These are phyloP conservation scores for Lycorma delicatula DNA, from an alignment of 1,140 invertebrate species.

Conservation along the genomic window DNA sequence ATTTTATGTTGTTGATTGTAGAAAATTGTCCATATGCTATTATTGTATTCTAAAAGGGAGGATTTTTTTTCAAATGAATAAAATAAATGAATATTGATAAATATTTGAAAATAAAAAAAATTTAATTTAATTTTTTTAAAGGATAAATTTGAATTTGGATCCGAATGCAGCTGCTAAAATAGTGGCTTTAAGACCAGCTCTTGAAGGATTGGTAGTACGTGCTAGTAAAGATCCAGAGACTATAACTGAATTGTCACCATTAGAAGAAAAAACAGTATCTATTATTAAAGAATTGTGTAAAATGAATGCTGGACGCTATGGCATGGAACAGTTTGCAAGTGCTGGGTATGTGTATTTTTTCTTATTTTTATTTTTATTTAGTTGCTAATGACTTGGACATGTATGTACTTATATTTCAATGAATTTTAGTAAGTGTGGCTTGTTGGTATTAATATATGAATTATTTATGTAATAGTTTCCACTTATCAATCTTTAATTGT, in stretches of 20 bases:
- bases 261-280: slow-evolving; percentile 45
- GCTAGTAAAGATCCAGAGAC: slow-evolving; percentile 69
- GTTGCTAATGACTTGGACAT: too few relatives aligned
- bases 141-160: slow-evolving; percentile 84
- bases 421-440: too few relatives aligned
- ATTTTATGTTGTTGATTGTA: too few relatives aligned
- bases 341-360: slow-evolving; percentile 36
- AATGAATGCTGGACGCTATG: slow-evolving; percentile 60
- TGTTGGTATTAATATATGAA: too few relatives aligned
- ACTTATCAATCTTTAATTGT: too few relatives aligned
- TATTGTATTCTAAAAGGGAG: too few relatives aligned
- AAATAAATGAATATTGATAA: background rate
- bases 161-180: slow-evolving; percentile 67
- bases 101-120: slow-evolving; percentile 10
- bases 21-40: too few relatives aligned
- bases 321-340: slow-evolving; percentile 45
- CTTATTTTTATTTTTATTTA: too few relatives aligned
- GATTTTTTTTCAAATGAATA: background rate
- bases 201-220: slow-evolving; percentile 76
- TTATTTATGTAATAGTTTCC: too few relatives aligned
- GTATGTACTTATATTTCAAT: too few relatives aligned
- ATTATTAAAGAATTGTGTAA: slow-evolving; percentile 59
- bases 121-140: slow-evolving; percentile 27
- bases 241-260: slow-evolving; percentile 44
- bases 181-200: slow-evolving; percentile 72